Evolutionary conservation across 2,113 vertebrate genomes (phyloP).

Genomic region (Amphiprion ocellaris): DNA sequence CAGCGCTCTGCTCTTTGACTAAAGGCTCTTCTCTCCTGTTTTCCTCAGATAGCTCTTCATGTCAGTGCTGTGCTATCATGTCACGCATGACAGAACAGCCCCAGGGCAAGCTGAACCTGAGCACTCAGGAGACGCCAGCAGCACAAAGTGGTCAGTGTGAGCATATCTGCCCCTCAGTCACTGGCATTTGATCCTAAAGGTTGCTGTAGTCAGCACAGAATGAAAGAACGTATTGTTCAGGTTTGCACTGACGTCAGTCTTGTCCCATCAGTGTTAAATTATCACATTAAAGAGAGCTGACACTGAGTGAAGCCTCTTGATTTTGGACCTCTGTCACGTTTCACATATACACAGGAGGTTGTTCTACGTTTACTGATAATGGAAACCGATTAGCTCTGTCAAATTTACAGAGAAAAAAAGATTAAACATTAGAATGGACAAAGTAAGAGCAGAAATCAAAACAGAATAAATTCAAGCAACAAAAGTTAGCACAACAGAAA

Average conservation of each 20-base stretch:
- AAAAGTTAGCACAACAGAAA: neutral
- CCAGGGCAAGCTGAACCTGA: conserved; percentile 33
- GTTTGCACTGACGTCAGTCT: conserved; percentile 12
- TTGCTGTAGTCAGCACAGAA: conserved; percentile 20
- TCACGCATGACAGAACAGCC: conserved; percentile 48
- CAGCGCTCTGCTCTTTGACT: conserved; percentile 5
- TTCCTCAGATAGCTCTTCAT: conserved; percentile 20
- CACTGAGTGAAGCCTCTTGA: neutral
- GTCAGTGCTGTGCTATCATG: conserved; percentile 15
- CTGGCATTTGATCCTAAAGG: conserved; percentile 43
- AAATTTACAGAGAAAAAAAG: neutral
- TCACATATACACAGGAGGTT: neutral
- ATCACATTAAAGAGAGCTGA: conserved; percentile 2
- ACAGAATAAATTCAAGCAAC: neutral
- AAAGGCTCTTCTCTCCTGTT: conserved; percentile 26
- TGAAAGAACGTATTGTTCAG: conserved; percentile 31
- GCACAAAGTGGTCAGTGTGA: conserved; percentile 60
- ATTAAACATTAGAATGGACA: too few species aligned
- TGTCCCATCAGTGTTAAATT: neutral
- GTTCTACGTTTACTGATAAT: neutral
- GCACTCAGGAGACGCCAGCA: conserved; percentile 13
- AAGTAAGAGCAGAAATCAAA: neutral
- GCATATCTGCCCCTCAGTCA: conserved; percentile 39
- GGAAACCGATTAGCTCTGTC: neutral
- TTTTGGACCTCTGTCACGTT: conserved; percentile 1